A percentile compares a stretch with the other conserved stretches of the same genome.
Conservation (phyloP, 2,888 invertebrate genomes). For the Dorcus hopei region DNA sequence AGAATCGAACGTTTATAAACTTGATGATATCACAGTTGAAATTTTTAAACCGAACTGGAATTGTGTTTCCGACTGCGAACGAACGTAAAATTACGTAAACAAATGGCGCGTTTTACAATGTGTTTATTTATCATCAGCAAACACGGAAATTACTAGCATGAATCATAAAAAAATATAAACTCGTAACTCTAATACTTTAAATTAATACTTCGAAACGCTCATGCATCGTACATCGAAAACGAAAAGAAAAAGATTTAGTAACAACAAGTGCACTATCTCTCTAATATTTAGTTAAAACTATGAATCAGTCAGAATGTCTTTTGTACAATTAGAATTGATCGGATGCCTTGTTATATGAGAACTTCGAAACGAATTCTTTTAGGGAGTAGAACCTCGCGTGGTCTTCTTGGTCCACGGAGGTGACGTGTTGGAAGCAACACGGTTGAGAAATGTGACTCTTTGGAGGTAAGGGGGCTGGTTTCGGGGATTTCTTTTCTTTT, state of each 20-base stretch:
- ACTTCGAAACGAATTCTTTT: slow-evolving; percentile 58
- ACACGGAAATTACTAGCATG: not conserved
- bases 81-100: too few species aligned
- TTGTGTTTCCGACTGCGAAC: too few species aligned
- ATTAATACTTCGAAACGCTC: slow-evolving; percentile 4
- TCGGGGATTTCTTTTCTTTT: slow-evolving; percentile 54
- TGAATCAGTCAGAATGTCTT: slow-evolving; percentile 14
- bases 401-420: slow-evolving; percentile 69
- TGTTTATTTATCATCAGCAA: slow-evolving; percentile 7
- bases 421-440: slow-evolving; percentile 81
- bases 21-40: slow-evolving; percentile 21
- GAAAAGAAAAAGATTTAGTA: not conserved
- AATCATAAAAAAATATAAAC: not conserved
- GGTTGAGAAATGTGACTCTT: slow-evolving; percentile 82
- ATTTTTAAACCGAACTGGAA: slow-evolving; percentile 4
- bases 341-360: not conserved
- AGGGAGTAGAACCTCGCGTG: slow-evolving; percentile 64
- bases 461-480: slow-evolving; percentile 63
- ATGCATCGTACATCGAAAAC: not conserved
- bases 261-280: slow-evolving; percentile 1
- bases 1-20: slow-evolving; percentile 1
- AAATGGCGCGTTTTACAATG: too few species aligned
- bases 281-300: slow-evolving; percentile 4
- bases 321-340: slow-evolving; percentile 7
- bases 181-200: not conserved